Base-by-base conservation (phyloP, 1,140 invertebrate genomes). In the Epicauta chinensis region DNA sequence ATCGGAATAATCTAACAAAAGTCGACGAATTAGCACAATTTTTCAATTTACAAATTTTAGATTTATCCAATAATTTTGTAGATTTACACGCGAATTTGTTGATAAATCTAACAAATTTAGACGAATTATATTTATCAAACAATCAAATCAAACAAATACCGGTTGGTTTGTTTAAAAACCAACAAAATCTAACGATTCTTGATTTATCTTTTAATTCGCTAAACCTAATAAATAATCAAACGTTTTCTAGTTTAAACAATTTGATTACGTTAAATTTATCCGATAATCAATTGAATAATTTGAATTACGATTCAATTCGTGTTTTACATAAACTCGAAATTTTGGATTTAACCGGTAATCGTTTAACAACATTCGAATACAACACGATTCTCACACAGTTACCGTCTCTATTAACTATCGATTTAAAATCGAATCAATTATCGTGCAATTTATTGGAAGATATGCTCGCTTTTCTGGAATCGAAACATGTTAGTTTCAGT, bases 381-480 rank as follows among this genome's bases (percentile, higher is more conserved):
- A 53, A 58, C 35, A 23, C 58, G 7, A 65, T 69, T 16, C 47
- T 67, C 2, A 59, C 58, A 14, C 49, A 60, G 11, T 36, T 69
- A 35, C 60, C 61, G n/a, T 55, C 55, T 23, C 50, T 69, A 7
- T 49, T 45, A 15, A 56, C 49, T 16, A 58, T 69, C 13, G 63
- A 67, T 40, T 56, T 64, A 10, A 63, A 65, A 47, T 49, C 61
- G 6, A 69, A 69, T 59, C 37, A 54, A 12, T 51, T 69, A 16
- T 57, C 64, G 9, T 69, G 67, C 38, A 55, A 62, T 17, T 54
- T 61, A 43, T 41, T 69, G 10, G 34, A 45, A 5, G 57, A 62
- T 50, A 63, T 67, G 40, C 59, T 67, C 16, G 30, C 17, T 11
- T 69, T 56, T 52, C 59, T 67, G 15, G 55, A 56, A 14, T 54